Evolutionary conservation across 1,140 invertebrate genomes (phyloP).

Genomic region (Drosophila willistoni): DNA sequence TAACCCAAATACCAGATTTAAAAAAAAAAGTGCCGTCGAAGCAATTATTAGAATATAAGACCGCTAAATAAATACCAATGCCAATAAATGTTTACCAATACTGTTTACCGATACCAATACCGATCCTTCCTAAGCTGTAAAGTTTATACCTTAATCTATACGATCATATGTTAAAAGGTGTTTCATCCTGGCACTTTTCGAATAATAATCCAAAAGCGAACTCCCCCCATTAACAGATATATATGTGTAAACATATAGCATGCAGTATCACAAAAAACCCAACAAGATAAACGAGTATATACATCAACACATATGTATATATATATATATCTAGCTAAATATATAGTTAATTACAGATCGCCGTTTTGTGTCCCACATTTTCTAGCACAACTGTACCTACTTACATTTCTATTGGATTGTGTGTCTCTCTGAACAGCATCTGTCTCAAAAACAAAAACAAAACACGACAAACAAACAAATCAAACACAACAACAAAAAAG

Average conservation of each 20-base stretch:
- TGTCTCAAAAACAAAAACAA: constrained; percentile 43
- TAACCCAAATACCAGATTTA: not conserved
- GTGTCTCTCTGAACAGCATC: constrained; percentile 2
- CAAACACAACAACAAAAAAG: constrained; percentile 35
- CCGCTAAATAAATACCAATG: constrained; percentile 25
- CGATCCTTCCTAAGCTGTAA: constrained; percentile 43
- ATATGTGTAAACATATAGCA: constrained; percentile 9
- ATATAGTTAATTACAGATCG: constrained; percentile 42
- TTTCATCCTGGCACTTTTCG: constrained; percentile 45
- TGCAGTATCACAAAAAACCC: constrained; percentile 68
- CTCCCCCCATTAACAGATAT: constrained; percentile 21
- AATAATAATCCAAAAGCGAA: constrained; percentile 49
- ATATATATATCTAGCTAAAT: constrained; percentile 41
- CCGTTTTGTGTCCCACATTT: constrained; percentile 4
- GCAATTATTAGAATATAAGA: constrained; percentile 75
- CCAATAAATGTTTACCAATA: constrained; percentile 16
- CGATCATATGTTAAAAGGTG: constrained; percentile 30
- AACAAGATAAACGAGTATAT: constrained; percentile 41
- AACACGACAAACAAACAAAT: constrained; percentile 47
- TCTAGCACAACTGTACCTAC: constrained; percentile 49
- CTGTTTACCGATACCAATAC: constrained; percentile 42
- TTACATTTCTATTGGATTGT: constrained; percentile 5
- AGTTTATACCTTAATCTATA: constrained; percentile 21
- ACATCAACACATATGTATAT: not conserved
- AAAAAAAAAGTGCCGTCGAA: constrained; percentile 63